A percentile compares a stretch with the other conserved stretches of the same genome.
These are phyloP conservation scores for Pipistrellus pygmaeus DNA, from an alignment of 2,797 vertebrate genomes.

Conservation along the genomic window DNA sequence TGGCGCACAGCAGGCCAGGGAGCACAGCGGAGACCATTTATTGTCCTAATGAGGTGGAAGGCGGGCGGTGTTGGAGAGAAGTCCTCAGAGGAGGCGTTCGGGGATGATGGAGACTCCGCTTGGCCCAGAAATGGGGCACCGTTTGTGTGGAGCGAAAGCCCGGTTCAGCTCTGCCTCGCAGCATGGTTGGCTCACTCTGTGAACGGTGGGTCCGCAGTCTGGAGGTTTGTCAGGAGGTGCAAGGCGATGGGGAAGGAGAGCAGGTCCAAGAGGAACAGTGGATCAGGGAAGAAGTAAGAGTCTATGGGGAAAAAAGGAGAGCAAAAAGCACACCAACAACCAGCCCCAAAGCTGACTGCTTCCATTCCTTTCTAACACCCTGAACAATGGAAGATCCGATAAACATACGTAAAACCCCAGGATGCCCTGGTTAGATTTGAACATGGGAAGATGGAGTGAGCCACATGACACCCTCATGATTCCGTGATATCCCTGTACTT, in stretches of 20 bases:
- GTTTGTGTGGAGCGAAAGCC: not conserved
- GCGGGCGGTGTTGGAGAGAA: not conserved
- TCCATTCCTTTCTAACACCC: not conserved
- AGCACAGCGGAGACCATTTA: not conserved
- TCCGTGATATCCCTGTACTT: not conserved
- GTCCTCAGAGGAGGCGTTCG: not conserved
- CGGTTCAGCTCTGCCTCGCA: fast-evolving
- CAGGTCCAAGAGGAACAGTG: not conserved
- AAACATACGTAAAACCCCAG: not conserved
- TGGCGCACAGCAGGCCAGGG: not conserved
- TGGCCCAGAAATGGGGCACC: not conserved
- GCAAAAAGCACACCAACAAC: not conserved
- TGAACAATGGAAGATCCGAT: not conserved
- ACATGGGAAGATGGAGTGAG: not conserved
- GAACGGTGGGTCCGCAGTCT: not conserved
- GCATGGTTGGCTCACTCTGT: fast-evolving
- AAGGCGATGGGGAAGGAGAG: not conserved
- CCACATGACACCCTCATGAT: not conserved
- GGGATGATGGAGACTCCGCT: not conserved
- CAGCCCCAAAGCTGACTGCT: not conserved
- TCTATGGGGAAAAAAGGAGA: not conserved
- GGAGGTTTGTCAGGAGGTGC: not conserved
- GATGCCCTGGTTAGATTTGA: not conserved
- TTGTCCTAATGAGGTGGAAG: not conserved
- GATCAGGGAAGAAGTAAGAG: not conserved